A percentile compares a stretch with the other conserved stretches of the same genome.
Evolutionary conservation across 2,797 vertebrate genomes (phyloP).

Genomic region (Alca torda): DNA sequence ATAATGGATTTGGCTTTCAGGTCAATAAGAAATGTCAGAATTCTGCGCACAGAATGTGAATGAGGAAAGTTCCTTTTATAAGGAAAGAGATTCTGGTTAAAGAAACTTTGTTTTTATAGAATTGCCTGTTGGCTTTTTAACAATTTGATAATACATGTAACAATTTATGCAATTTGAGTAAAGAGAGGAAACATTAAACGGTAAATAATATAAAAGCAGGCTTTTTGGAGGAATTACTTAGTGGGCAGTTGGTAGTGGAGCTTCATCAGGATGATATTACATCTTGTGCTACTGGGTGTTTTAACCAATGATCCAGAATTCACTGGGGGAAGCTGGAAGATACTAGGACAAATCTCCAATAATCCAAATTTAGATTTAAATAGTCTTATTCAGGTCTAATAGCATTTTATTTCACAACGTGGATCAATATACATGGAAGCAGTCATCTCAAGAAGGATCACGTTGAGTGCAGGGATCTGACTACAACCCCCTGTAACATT

Average conservation of each 20-base stretch:
- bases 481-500: background rate
- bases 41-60: background rate
- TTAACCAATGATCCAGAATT: background rate
- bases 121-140: background rate
- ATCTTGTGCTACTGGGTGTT: background rate
- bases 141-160: background rate
- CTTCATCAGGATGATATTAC: background rate
- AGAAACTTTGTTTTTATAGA: background rate
- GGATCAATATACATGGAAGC: background rate
- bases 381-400: background rate
- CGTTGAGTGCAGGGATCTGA: background rate
- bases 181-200: background rate
- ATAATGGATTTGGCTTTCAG: background rate
- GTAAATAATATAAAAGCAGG: background rate
- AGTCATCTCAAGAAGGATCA: background rate
- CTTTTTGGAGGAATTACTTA: background rate
- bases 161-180: background rate
- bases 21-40: background rate
- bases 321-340: background rate
- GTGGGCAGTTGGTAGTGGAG: background rate
- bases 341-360: background rate
- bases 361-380: background rate
- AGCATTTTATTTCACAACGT: background rate
- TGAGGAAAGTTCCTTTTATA: background rate
- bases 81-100: background rate